A percentile compares a stretch with the other conserved stretches of the same genome.
These are phyloP conservation scores for Phyllostomus discolor DNA, from an alignment of 2,113 vertebrate genomes.

Conservation along the genomic window DNA sequence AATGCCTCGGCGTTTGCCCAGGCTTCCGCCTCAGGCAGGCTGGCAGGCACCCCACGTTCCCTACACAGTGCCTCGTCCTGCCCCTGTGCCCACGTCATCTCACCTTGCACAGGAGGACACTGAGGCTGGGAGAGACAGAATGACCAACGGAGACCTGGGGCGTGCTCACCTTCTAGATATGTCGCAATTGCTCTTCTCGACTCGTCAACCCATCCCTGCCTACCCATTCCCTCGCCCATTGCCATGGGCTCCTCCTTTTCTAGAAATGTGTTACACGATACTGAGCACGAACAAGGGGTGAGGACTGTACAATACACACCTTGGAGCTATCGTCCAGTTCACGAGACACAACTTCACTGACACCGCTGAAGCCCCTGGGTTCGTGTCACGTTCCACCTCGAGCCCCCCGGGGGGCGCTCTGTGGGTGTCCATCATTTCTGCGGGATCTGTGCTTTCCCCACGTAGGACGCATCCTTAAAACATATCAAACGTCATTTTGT, in stretches of 20 bases:
- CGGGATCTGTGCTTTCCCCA: not conserved
- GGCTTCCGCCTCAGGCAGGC: not conserved
- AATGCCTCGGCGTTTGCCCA: not conserved
- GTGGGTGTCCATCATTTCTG: no score
- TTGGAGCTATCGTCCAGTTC: not conserved
- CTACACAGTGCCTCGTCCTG: no score
- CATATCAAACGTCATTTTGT: not conserved
- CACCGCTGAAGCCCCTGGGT: not conserved
- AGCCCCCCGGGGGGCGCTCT: not conserved
- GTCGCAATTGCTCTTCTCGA: not conserved
- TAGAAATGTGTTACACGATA: no score
- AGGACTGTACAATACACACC: no score
- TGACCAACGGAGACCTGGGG: not conserved
- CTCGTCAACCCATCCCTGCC: not conserved
- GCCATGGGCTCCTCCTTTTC: not conserved
- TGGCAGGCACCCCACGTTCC: not conserved
- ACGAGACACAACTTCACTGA: not conserved
- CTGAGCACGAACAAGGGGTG: not conserved
- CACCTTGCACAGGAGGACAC: not conserved
- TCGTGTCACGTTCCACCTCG: rapidly evolving
- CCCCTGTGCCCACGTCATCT: no score
- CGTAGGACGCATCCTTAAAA: not conserved
- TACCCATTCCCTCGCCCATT: rapidly evolving
- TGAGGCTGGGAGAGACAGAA: not conserved
- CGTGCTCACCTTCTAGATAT: not conserved